Percentiles rank a stretch among this genome's conserved stretches.
Evolutionary conservation across 2,113 vertebrate species (phyloP).

Genomic region (Malurus alboscapulatus): DNA sequence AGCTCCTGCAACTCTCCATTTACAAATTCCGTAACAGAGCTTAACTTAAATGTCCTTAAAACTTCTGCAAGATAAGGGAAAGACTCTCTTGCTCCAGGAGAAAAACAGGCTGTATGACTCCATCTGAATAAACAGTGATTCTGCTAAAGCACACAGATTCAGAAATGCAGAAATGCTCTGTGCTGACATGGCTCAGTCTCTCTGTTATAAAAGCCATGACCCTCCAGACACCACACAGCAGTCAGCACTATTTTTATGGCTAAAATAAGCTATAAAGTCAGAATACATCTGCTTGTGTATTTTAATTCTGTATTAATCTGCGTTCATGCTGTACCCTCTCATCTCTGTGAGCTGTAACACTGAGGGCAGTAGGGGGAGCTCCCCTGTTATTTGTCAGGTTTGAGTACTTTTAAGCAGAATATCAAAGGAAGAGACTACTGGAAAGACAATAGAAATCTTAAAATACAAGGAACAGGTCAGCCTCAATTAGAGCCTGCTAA

Average conservation of each 20-base stretch:
- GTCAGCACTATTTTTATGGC: background rate
- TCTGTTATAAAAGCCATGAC: background rate
- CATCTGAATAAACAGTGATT: background rate
- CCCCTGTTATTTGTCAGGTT: background rate
- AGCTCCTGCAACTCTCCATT: background rate
- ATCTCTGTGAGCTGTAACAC: background rate
- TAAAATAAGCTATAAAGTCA: background rate
- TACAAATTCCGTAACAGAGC: background rate
- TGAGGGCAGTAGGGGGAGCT: conserved; percentile 55
- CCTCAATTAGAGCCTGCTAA: background rate
- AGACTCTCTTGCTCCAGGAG: background rate
- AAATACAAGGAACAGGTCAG: conserved; percentile 4
- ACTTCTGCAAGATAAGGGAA: background rate
- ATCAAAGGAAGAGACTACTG: background rate
- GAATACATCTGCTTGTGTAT: background rate
- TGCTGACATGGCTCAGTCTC: background rate
- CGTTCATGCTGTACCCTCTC: background rate
- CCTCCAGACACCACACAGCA: background rate
- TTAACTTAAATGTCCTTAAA: background rate
- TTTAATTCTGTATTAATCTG: background rate
- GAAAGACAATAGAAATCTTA: background rate
- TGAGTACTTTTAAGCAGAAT: background rate
- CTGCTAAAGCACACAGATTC: background rate
- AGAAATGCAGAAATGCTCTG: background rate
- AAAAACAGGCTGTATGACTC: background rate